phyloP scores from a whole-genome alignment of 1,140 invertebrate genomes.

The Pantala flavescens region DNA sequence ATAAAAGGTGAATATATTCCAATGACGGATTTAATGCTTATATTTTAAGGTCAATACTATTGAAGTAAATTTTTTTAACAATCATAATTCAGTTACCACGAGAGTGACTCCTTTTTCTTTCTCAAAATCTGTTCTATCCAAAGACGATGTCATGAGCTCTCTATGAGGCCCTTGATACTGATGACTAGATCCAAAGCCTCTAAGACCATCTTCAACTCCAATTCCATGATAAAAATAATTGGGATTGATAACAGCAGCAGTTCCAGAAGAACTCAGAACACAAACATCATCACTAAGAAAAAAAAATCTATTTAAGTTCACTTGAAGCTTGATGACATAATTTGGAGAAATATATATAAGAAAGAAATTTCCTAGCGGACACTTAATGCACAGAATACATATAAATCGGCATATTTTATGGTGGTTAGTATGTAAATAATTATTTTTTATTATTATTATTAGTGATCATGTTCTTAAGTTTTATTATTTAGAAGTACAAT shows the following conservation, averaged over 20 bases:
- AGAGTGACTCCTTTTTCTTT: conserved; percentile 21
- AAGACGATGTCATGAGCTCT: conserved; percentile 26
- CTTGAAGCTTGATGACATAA: neutral
- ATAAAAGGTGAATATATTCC: too few relatives aligned
- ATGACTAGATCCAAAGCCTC: neutral
- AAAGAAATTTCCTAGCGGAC: neutral
- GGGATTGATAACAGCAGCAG: conserved; percentile 74
- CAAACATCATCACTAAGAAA: conserved; percentile 81
- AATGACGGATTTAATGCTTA: too few relatives aligned
- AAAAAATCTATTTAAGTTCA: neutral
- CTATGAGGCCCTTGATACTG: conserved; percentile 22
- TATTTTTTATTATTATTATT: too few relatives aligned
- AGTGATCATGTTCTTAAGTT: too few relatives aligned
- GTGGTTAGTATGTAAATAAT: too few relatives aligned
- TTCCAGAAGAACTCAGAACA: conserved; percentile 84
- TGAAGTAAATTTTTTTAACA: too few relatives aligned
- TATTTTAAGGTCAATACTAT: too few relatives aligned
- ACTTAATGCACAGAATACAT: too few relatives aligned
- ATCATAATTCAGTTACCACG: neutral
- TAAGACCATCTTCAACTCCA: neutral
- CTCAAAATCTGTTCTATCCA: conserved; percentile 30
- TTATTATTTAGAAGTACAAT: too few relatives aligned
- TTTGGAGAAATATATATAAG: neutral
- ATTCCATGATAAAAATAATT: conserved; percentile 29
- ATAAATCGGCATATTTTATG: too few relatives aligned